Conservation (phyloP, 2,797 vertebrate species). For the Erethizon dorsatum region DNA sequence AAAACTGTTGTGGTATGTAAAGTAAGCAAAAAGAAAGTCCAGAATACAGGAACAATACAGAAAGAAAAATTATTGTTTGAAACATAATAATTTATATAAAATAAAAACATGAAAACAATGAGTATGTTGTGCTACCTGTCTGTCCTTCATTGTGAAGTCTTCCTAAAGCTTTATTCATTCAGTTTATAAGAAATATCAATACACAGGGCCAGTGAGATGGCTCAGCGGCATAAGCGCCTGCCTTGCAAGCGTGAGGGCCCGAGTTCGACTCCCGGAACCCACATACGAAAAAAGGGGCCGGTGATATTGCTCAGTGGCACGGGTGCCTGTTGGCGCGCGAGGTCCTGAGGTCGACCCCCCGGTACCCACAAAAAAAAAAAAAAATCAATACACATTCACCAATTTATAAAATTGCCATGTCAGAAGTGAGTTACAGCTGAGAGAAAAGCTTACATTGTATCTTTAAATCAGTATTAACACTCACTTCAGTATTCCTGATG, state of each 20-base stretch:
- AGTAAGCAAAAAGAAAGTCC: background rate
- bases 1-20: background rate
- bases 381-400: background rate
- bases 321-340: too few relatives aligned
- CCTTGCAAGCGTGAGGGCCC: too few relatives aligned
- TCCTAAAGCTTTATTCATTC: background rate
- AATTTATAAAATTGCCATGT: background rate
- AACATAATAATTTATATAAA: conserved; percentile 24
- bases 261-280: too few relatives aligned
- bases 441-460: background rate
- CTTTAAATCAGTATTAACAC: background rate
- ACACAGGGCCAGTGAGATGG: background rate
- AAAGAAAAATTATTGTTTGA: conserved; percentile 5
- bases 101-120: background rate
- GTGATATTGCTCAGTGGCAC: too few relatives aligned
- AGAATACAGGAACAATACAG: background rate
- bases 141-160: background rate
- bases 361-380: background rate
- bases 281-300: too few relatives aligned
- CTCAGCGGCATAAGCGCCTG: too few relatives aligned
- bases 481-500: background rate
- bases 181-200: conserved; percentile 50
- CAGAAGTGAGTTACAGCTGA: background rate
- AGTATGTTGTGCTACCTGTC: background rate
- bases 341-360: too few relatives aligned